Conservation (phyloP, 2,888 invertebrate genomes). For the Drosophila nr. perissopoda region DNA sequence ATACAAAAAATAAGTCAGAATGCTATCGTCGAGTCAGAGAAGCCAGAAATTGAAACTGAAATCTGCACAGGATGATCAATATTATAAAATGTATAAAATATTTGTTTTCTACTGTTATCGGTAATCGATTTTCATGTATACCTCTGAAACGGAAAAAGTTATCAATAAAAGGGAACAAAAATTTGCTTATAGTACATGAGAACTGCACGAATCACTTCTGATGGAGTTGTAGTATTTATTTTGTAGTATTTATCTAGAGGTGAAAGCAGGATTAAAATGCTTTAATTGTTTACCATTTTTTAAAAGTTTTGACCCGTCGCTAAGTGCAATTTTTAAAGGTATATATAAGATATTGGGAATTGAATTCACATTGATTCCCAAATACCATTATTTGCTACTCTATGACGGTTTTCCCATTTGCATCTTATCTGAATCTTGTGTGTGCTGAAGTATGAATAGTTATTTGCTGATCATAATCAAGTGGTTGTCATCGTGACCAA, state of each 20-base stretch:
- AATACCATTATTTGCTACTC: background rate
- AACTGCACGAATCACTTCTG: background rate
- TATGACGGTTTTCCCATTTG: background rate
- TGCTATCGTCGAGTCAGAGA: background rate
- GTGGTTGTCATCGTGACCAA: constrained; percentile 61
- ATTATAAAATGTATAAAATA: background rate
- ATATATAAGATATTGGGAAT: background rate
- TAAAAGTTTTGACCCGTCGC: background rate
- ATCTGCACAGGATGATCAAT: background rate
- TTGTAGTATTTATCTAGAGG: background rate
- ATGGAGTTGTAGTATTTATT: background rate
- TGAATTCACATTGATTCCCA: background rate
- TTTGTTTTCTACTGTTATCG: background rate
- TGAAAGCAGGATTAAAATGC: background rate
- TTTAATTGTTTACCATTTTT: background rate
- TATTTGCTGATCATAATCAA: constrained; percentile 35
- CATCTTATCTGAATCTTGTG: constrained; percentile 1
- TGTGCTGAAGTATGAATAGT: background rate
- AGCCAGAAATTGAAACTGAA: background rate
- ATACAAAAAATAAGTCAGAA: constrained; percentile 2
- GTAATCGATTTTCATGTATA: background rate
- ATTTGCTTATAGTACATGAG: too few species aligned
- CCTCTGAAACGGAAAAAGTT: background rate
- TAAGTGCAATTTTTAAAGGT: background rate
- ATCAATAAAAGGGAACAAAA: too few species aligned